Conservation (phyloP, 1,140 invertebrate genomes). For the Heliconius melpomene region DNA sequence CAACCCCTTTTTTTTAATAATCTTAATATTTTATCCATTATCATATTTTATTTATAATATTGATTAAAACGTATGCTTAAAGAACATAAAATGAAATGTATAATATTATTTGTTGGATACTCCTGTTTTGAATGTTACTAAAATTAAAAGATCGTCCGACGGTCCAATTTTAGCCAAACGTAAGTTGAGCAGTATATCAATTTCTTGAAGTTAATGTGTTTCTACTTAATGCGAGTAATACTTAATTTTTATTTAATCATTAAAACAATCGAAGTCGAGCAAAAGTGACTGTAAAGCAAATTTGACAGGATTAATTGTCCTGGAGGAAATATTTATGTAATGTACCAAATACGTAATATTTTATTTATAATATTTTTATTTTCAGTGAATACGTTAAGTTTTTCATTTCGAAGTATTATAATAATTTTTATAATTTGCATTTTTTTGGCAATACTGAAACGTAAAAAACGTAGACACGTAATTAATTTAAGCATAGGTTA, state of each 20-base stretch:
- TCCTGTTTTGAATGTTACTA: not conserved
- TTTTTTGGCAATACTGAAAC: conserved; percentile 18
- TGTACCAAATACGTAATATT: conserved; percentile 12
- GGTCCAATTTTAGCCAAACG: conserved; percentile 17
- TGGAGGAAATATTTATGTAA: not conserved
- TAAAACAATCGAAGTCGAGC: not conserved
- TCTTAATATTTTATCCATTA: not conserved
- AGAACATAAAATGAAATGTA: not conserved
- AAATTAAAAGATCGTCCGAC: conserved; percentile 12
- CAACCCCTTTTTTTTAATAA: not conserved
- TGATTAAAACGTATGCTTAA: not conserved
- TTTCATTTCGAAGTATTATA: not conserved
- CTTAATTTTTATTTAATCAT: not conserved
- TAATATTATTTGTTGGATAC: not conserved
- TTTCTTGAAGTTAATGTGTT: not conserved
- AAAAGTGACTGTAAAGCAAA: not conserved
- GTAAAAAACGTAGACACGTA: conserved; percentile 15
- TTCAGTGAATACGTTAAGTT: not conserved
- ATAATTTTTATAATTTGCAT: not conserved
- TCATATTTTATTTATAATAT: not conserved
- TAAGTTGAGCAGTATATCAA: not conserved
- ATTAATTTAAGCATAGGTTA: conserved; percentile 22
- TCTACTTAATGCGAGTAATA: not conserved
- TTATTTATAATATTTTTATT: not conserved
- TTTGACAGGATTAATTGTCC: not conserved